Conservation (phyloP, 2,888 invertebrate genomes). For the Entomobrya multifasciata region DNA sequence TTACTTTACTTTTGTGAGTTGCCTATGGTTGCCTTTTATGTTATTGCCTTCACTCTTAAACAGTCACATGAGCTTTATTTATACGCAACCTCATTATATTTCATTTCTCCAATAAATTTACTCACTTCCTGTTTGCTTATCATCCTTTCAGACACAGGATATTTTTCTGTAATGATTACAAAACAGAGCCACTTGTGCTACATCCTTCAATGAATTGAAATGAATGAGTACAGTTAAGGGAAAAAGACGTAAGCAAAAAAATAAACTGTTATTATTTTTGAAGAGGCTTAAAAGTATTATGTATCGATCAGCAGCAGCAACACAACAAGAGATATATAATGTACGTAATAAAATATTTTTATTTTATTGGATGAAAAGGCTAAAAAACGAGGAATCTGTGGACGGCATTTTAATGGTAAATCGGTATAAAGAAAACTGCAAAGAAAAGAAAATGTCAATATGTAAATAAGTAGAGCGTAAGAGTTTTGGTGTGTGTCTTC, state of each 20-base stretch:
- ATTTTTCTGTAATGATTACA: conserved; percentile 22
- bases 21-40: no score
- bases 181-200: background rate
- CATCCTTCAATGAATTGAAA: conserved; percentile 37
- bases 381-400: background rate
- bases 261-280: conserved; percentile 17
- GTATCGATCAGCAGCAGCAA: background rate
- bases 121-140: conserved; percentile 41
- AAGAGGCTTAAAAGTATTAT: no score
- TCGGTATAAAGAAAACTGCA: background rate
- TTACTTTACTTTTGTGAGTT: no score
- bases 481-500: background rate
- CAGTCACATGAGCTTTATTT: background rate
- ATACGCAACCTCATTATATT: conserved; percentile 15
- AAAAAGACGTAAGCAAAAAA: background rate
- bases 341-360: background rate
- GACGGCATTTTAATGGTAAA: conserved; percentile 20
- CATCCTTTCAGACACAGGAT: conserved; percentile 11
- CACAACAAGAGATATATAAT: background rate
- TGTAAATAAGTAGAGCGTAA: conserved; percentile 45
- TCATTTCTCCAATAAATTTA: conserved; percentile 20
- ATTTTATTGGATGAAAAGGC: conserved; percentile 32
- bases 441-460: conserved; percentile 46
- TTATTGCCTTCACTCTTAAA: background rate
- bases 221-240: background rate